phyloP scores from a whole-genome alignment of 2,888 invertebrate species.

The Smittia aterrima region DNA sequence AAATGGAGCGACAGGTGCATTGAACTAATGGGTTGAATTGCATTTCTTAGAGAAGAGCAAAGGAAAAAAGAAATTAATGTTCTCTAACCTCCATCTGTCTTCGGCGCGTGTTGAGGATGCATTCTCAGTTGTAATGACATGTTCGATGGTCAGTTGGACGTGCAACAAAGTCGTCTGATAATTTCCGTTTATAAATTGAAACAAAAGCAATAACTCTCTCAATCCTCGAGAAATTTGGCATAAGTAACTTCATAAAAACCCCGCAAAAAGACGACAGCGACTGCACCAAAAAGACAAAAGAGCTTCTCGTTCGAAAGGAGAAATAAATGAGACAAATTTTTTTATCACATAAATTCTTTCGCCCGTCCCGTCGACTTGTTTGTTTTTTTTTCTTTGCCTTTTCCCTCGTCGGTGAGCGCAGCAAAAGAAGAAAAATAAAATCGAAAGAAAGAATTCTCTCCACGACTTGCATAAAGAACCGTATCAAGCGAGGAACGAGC shows the following conservation, averaged over 20 bases:
- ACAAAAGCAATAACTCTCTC: not conserved
- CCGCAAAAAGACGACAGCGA: not conserved
- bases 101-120: not conserved
- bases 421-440: not conserved
- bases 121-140: too few species aligned
- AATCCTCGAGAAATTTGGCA: not conserved
- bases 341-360: conserved; percentile 39
- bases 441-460: not conserved
- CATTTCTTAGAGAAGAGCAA: not conserved
- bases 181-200: too few species aligned
- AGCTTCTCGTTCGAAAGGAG: not conserved
- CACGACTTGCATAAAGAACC: conserved; percentile 17
- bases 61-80: not conserved
- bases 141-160: too few species aligned
- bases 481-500: too few species aligned
- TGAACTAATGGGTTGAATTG: not conserved
- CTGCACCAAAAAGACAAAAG: not conserved
- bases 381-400: not conserved
- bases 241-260: conserved; percentile 4
- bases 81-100: not conserved
- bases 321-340: conserved; percentile 38
- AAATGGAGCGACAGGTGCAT: not conserved
- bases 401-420: not conserved
- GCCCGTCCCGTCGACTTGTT: conserved; percentile 27
- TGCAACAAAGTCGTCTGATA: too few species aligned